phyloP scores from a whole-genome alignment of 2,888 invertebrate genomes.

The Theretra japonica region DNA sequence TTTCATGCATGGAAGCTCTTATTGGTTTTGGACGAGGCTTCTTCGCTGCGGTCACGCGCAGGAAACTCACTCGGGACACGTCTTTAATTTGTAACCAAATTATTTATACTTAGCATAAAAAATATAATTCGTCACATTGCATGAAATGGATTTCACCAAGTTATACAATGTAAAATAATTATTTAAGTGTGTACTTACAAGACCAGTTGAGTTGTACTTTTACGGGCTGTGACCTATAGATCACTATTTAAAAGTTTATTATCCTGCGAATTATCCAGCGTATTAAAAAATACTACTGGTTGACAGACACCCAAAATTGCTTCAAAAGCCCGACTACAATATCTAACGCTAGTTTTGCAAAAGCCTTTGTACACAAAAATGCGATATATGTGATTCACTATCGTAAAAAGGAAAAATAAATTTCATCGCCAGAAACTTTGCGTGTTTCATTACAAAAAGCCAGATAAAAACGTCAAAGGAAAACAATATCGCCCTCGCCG shows the following conservation, averaged over 20 bases:
- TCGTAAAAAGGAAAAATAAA: constrained; percentile 46
- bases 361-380: constrained; percentile 37
- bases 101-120: constrained; percentile 12
- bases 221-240: no score
- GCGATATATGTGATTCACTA: constrained; percentile 46
- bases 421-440: constrained; percentile 46
- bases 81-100: constrained; percentile 39
- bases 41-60: constrained; percentile 53
- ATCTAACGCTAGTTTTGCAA: constrained; percentile 36
- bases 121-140: not conserved
- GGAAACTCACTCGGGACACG: constrained; percentile 30
- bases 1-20: constrained; percentile 52
- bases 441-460: constrained; percentile 49
- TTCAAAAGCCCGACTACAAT: constrained; percentile 1
- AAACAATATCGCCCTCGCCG: constrained; percentile 65
- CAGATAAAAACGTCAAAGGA: constrained; percentile 56
- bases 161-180: not conserved
- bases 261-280: not conserved
- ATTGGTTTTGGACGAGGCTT: constrained; percentile 38
- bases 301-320: not conserved
- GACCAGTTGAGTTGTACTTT: no score
- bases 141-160: not conserved
- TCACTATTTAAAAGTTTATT: not conserved
- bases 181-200: no score
- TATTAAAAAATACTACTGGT: not conserved